Evolutionary conservation across 2,797 vertebrate species (phyloP).

Genomic region (Platyrinchus mystaceus): DNA sequence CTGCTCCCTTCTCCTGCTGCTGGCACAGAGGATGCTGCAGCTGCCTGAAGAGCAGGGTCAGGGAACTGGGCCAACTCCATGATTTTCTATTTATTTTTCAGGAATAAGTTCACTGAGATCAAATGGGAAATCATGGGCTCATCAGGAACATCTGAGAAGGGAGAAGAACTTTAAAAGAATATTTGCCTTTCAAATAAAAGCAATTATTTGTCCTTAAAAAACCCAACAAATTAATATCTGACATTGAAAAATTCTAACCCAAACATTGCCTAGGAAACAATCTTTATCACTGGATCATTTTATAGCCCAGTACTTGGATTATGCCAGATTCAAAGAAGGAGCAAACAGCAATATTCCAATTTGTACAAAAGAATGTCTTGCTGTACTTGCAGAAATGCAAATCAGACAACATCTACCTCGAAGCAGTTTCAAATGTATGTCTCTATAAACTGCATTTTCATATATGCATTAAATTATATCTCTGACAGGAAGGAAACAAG

Average conservation of each 20-base stretch:
- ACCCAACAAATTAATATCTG: not conserved
- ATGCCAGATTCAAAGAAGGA: not conserved
- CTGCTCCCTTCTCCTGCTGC: not conserved
- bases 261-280: not conserved
- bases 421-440: not conserved
- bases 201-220: not conserved
- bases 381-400: not conserved
- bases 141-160: not conserved
- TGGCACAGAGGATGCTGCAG: not conserved
- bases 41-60: not conserved
- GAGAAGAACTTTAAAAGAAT: not conserved
- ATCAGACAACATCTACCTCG: not conserved
- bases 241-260: not conserved
- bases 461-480: not conserved
- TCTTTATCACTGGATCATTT: not conserved
- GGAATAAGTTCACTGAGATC: not conserved
- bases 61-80: not conserved
- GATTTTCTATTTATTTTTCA: not conserved
- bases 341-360: not conserved
- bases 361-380: not conserved
- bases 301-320: not conserved
- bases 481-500: not conserved
- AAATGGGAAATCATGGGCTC: not conserved
- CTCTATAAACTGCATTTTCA: not conserved
- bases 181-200: not conserved